These are phyloP conservation scores for Drosophila ohnishii DNA, from an alignment of 1,140 invertebrate genomes.

Conservation along the genomic window DNA sequence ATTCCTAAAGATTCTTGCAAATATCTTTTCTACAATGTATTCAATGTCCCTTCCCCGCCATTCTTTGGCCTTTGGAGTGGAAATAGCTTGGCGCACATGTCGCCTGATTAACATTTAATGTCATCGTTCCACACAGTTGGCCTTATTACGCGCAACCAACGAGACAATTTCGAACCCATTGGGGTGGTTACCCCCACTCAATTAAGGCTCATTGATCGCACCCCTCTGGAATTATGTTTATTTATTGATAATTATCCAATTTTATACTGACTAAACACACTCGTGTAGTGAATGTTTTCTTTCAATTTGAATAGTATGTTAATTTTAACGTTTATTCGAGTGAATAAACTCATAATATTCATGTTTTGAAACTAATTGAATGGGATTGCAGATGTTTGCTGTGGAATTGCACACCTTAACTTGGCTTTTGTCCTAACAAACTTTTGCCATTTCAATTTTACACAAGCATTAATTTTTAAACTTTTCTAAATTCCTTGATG, in stretches of 20 bases:
- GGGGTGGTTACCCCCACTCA: conserved; percentile 4
- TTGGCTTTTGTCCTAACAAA: conserved; percentile 7
- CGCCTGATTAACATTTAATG: conserved; percentile 14
- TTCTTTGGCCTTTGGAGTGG: background rate
- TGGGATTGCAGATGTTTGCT: background rate
- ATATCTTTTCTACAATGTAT: background rate
- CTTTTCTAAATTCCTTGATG: conserved; percentile 8
- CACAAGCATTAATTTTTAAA: conserved; percentile 7
- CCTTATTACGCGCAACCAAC: conserved; percentile 1
- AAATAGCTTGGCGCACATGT: conserved; percentile 6
- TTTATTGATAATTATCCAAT: conserved; percentile 11
- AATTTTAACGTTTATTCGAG: background rate
- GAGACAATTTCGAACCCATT: conserved; percentile 8
- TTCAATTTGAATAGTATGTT: background rate
- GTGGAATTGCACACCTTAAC: background rate
- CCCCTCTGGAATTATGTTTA: conserved; percentile 3
- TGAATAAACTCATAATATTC: background rate
- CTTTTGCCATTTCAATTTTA: conserved; percentile 12
- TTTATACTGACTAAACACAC: conserved; percentile 6
- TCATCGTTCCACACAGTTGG: conserved; percentile 11
- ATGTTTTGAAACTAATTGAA: conserved; percentile 6
- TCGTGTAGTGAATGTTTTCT: background rate
- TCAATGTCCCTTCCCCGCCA: no score
- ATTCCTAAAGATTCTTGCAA: background rate
- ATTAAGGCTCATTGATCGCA: conserved; percentile 12